These are phyloP conservation scores for Eptesicus fuscus DNA, from an alignment of 2,113 vertebrate genomes.

Conservation along the genomic window DNA sequence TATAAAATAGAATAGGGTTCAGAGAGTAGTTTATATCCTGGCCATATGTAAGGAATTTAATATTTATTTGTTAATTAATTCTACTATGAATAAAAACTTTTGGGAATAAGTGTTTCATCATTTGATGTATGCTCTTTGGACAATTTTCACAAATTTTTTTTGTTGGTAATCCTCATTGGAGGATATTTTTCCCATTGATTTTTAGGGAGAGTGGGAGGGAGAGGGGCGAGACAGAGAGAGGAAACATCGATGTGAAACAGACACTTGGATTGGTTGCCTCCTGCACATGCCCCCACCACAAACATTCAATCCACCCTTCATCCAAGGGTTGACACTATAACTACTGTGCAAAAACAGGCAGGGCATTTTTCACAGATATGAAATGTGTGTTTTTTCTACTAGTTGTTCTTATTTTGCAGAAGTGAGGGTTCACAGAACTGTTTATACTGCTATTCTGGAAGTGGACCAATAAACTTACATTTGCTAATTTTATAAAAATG, in stretches of 20 bases:
- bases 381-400: not conserved
- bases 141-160: not conserved
- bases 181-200: too few relatives aligned
- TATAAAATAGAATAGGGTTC: not conserved
- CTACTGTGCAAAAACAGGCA: too few relatives aligned
- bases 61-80: not conserved
- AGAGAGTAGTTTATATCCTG: not conserved
- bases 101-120: not conserved
- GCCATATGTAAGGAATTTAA: not conserved
- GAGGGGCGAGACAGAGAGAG: too few relatives aligned
- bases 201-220: too few relatives aligned
- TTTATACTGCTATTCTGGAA: not conserved
- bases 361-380: not conserved
- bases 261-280: too few relatives aligned
- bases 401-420: not conserved
- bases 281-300: too few relatives aligned
- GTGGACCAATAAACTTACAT: not conserved
- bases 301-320: too few relatives aligned
- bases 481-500: not conserved
- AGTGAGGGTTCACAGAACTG: not conserved
- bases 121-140: not conserved
- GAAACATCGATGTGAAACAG: too few relatives aligned
- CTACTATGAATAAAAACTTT: not conserved
- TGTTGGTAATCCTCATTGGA: too few relatives aligned
- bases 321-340: too few relatives aligned